Conservation (phyloP, 2,888 invertebrate genomes). For the Apodemia mormo region DNA sequence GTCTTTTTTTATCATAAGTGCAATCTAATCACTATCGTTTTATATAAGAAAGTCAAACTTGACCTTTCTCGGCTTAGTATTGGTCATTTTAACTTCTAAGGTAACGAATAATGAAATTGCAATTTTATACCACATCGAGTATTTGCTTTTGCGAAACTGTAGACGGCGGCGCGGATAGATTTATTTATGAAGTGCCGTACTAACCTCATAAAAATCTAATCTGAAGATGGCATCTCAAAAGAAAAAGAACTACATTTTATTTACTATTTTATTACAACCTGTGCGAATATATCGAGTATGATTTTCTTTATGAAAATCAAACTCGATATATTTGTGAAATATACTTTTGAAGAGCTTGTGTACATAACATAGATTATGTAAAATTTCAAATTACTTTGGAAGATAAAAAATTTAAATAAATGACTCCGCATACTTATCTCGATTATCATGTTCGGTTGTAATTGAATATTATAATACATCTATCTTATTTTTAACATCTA, state of each 20-base stretch:
- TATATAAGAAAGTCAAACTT: not conserved
- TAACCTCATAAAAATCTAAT: conserved; percentile 68
- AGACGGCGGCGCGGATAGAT: conserved; percentile 39
- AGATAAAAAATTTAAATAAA: too few species aligned
- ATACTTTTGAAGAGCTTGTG: not conserved
- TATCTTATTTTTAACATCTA: too few species aligned
- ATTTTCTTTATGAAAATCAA: not conserved
- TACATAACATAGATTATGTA: too few species aligned
- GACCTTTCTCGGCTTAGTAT: not conserved
- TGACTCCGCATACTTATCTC: too few species aligned
- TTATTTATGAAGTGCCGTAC: conserved; percentile 64
- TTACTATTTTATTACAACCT: conserved; percentile 2
- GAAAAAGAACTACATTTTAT: conserved; percentile 13
- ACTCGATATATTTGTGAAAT: too few species aligned
- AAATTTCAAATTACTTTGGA: too few species aligned
- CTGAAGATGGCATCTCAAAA: conserved; percentile 53
- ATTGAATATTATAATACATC: too few species aligned
- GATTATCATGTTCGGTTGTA: too few species aligned
- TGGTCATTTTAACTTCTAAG: not conserved
- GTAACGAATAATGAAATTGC: not conserved
- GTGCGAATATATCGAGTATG: not conserved
- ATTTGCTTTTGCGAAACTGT: conserved; percentile 6
- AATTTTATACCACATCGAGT: not conserved
- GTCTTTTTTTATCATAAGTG: too few species aligned
- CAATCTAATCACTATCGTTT: too few species aligned